Evolutionary conservation across 2,888 invertebrate genomes (phyloP).

Genomic region (Caenorhabditis sp.): DNA sequence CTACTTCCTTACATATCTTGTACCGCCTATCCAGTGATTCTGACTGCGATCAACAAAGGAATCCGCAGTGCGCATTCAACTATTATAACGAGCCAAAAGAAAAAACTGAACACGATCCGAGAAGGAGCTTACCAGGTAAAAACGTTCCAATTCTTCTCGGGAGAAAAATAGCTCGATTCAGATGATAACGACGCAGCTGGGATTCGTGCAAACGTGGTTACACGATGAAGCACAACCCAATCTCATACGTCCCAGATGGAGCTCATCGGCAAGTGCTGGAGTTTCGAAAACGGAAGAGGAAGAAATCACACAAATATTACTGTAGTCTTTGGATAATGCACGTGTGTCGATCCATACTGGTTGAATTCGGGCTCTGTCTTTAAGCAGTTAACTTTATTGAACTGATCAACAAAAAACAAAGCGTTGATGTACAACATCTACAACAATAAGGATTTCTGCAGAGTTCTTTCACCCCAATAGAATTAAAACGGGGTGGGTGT

Average conservation of each 20-base stretch:
- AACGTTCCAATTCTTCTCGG: not conserved
- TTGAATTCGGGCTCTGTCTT: too few species aligned
- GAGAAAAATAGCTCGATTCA: conserved; percentile 7
- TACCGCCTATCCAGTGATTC: conserved; percentile 65
- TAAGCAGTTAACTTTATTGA: too few species aligned
- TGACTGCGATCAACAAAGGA: conserved; percentile 60
- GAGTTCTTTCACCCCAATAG: too few species aligned
- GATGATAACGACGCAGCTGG: conserved; percentile 53
- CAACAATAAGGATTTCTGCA: too few species aligned
- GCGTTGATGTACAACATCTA: too few species aligned
- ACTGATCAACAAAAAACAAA: too few species aligned
- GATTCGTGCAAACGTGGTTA: conserved; percentile 57
- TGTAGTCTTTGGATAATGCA: too few species aligned
- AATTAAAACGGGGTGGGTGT: too few species aligned
- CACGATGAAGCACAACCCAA: conserved; percentile 17
- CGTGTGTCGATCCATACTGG: too few species aligned
- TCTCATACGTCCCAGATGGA: conserved; percentile 7
- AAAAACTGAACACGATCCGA: conserved; percentile 59
- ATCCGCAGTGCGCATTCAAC: conserved; percentile 62
- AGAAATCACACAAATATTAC: not conserved
- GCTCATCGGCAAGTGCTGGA: not conserved
- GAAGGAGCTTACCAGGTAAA: conserved; percentile 63
- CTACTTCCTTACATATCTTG: conserved; percentile 65
- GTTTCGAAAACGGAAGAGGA: not conserved
- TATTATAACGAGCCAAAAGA: conserved; percentile 55